These are phyloP conservation scores for Enteromius afrohamiltoni DNA, from an alignment of 2,797 vertebrate species.

Conservation along the genomic window DNA sequence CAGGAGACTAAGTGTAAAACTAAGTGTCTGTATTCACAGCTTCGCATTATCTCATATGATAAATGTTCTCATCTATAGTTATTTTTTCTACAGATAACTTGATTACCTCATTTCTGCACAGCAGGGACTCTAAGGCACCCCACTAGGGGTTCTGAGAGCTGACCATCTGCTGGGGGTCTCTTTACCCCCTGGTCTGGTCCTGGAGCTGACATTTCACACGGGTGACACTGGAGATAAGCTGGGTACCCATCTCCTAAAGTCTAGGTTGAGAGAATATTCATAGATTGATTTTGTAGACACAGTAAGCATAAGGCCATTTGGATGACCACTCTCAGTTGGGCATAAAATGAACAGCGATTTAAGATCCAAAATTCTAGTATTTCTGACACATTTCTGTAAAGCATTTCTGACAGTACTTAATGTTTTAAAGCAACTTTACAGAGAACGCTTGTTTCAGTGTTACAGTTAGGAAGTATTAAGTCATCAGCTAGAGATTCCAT, in stretches of 20 bases:
- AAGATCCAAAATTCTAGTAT: background rate
- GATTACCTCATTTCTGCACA: constrained; percentile 69
- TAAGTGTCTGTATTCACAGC: constrained; percentile 10
- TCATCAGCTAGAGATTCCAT: background rate
- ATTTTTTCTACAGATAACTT: constrained; percentile 28
- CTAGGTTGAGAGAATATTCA: background rate
- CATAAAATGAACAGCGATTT: background rate
- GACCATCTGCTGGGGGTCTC: constrained; percentile 74
- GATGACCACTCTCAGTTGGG: background rate
- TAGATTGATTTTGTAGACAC: constrained; percentile 7
- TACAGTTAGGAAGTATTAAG: background rate
- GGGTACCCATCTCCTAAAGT: constrained; percentile 5
- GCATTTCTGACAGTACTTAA: background rate
- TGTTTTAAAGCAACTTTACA: background rate
- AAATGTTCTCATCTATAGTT: constrained; percentile 43
- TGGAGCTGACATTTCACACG: constrained; percentile 41
- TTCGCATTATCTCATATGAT: constrained; percentile 41
- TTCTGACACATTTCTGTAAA: background rate
- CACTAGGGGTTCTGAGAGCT: constrained; percentile 76
- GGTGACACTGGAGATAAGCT: constrained; percentile 26
- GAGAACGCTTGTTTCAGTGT: background rate
- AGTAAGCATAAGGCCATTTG: background rate
- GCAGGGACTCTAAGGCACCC: constrained; percentile 73
- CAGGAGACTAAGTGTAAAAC: background rate
- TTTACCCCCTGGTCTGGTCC: constrained; percentile 52